Evolutionary conservation across 2,888 invertebrate genomes (phyloP), one percentile per base, ranked within the genome.

Genomic region (Ochlodes sylvanus): DNA sequence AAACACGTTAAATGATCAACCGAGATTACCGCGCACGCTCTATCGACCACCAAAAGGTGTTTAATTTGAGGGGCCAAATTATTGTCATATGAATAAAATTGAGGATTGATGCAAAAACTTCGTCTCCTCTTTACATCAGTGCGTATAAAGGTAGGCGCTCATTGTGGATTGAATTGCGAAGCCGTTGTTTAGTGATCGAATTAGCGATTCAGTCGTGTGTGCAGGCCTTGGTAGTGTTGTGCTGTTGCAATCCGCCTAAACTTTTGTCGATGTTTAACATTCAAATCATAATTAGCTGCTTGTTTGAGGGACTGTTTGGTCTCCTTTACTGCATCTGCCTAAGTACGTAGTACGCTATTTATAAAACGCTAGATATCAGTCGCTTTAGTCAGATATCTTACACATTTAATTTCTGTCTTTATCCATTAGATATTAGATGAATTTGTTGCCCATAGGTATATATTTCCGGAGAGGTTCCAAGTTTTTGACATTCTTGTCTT

Each of bases 11-110:
- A 89, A 87, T 86, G 86, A 89, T 87, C 88, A 87, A 81, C 84
- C 75, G 81, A 85, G 87, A 89, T 89, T 88, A 89, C 81, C 79
- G 74, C 82, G 85, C 82, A 79, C 88, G 89, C 88, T 85, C 86
- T 82, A 82, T 83, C 79, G 87, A 79, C 79, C 81, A 80, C 84
- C 85, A 88, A 90, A 85, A 79, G 82, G 76, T 76, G 77, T 78
- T 79, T 83, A 79, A 81, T 80, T 78, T 77, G 71, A 72, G 78
- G 80, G 75, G 73, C 69, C 70, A 62, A 62, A 60, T 62, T 61
- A 69, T 72, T 71, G 77, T 76, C 69, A 66, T 68, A 73, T 71
- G 72, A 75, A 78, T 74, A 74, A 72, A 79, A 80, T 56, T 55
- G 44, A 73, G 75, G 69, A 69, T 69, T 76, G 75, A 74, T 69